These are phyloP conservation scores for Trogon melanurus DNA, from an alignment of 2,113 vertebrate species.

Conservation along the genomic window DNA sequence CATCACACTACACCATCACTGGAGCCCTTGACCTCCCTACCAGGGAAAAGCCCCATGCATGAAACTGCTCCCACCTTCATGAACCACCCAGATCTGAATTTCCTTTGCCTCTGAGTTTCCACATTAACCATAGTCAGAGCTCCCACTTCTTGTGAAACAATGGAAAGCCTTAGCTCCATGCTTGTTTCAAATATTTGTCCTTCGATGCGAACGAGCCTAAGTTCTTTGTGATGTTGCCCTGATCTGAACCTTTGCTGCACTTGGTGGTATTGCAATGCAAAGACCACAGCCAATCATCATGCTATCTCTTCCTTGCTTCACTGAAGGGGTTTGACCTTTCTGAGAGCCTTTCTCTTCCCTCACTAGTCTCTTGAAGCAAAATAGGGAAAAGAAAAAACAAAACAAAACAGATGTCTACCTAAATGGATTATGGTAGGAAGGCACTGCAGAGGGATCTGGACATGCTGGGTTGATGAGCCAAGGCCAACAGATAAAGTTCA, in stretches of 20 bases:
- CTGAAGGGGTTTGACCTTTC: neutral
- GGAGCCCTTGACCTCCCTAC: accelerated
- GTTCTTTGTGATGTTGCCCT: neutral
- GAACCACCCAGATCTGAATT: neutral
- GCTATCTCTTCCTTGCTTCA: neutral
- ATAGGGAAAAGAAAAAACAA: neutral
- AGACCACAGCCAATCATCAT: neutral
- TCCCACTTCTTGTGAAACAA: neutral
- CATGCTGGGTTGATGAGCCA: too few relatives aligned
- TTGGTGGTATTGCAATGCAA: neutral
- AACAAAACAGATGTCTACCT: neutral
- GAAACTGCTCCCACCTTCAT: neutral
- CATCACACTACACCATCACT: neutral
- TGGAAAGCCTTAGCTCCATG: neutral
- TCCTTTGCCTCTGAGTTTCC: neutral
- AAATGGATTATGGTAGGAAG: too few relatives aligned
- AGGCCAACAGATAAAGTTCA: too few relatives aligned
- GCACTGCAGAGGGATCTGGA: too few relatives aligned
- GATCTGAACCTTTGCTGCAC: neutral
- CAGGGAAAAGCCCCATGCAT: neutral
- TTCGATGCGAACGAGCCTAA: neutral
- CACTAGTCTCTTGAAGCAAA: neutral
- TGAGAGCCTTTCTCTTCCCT: neutral
- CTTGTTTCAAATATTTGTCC: neutral
- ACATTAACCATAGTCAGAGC: neutral